Conservation (phyloP, 2,113 vertebrate genomes). For the Microcebus tavaratra region DNA sequence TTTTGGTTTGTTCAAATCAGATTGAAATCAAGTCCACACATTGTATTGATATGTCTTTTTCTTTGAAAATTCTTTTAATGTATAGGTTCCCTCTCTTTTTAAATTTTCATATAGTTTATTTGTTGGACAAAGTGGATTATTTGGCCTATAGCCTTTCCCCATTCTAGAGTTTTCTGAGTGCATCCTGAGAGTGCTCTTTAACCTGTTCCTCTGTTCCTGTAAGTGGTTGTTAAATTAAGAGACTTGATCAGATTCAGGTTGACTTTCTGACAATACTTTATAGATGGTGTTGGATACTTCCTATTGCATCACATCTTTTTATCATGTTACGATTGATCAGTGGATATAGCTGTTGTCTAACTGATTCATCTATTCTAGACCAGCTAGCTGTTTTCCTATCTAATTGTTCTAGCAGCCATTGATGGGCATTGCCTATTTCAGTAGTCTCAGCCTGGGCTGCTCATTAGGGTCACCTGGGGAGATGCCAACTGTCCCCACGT, state of each 20-base stretch:
- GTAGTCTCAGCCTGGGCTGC: not conserved
- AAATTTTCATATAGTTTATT: not conserved
- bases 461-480: not conserved
- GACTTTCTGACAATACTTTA: not conserved
- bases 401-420: not conserved
- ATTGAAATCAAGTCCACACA: not conserved
- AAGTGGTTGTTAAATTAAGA: not conserved
- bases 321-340: not conserved
- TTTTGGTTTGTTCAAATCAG: not conserved
- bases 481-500: not conserved
- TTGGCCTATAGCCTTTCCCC: not conserved
- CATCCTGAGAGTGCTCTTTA: not conserved
- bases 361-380: not conserved
- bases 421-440: not conserved
- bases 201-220: not conserved
- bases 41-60: not conserved
- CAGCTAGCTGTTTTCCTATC: not conserved
- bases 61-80: not conserved
- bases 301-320: not conserved
- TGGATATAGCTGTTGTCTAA: not conserved
- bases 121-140: not conserved
- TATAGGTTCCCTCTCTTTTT: not conserved
- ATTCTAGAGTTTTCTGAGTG: not conserved
- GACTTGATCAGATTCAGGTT: not conserved
- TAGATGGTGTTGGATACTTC: not conserved